phyloP scores from a whole-genome alignment of 2,113 vertebrate species.

The Chaetorhynchus papuensis region DNA sequence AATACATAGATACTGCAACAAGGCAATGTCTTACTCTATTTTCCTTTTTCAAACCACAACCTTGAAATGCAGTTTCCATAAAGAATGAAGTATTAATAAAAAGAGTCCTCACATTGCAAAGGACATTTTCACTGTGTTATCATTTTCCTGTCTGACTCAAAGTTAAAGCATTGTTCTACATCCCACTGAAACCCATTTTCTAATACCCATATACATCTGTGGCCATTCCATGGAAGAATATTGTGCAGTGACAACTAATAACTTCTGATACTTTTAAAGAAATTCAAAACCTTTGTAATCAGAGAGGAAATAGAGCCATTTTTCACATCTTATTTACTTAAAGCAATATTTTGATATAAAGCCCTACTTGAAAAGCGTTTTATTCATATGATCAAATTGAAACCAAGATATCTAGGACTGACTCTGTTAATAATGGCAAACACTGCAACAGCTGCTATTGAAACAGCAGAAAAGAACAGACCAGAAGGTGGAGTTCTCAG shows the following conservation, averaged over 20 bases:
- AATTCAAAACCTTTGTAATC: neutral
- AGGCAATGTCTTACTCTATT: neutral
- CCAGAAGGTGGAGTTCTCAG: neutral
- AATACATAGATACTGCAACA: neutral
- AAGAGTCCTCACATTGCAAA: neutral
- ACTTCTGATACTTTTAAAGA: neutral
- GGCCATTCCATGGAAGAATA: neutral
- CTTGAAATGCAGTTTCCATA: neutral
- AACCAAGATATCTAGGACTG: neutral
- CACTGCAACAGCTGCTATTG: neutral
- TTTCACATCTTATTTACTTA: neutral
- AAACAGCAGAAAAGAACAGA: neutral
- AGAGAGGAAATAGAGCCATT: neutral
- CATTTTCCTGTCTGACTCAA: neutral
- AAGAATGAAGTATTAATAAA: neutral
- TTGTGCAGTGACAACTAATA: neutral
- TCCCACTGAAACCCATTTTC: neutral
- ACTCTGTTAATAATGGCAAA: neutral
- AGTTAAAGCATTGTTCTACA: accelerated
- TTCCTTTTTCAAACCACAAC: neutral
- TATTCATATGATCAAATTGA: neutral
- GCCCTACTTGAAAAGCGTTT: accelerated
- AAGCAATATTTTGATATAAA: neutral
- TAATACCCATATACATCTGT: neutral
- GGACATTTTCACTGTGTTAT: neutral